Base-by-base conservation (phyloP, 2,888 invertebrate genomes). In the Ecdyonurus torrentis region DNA sequence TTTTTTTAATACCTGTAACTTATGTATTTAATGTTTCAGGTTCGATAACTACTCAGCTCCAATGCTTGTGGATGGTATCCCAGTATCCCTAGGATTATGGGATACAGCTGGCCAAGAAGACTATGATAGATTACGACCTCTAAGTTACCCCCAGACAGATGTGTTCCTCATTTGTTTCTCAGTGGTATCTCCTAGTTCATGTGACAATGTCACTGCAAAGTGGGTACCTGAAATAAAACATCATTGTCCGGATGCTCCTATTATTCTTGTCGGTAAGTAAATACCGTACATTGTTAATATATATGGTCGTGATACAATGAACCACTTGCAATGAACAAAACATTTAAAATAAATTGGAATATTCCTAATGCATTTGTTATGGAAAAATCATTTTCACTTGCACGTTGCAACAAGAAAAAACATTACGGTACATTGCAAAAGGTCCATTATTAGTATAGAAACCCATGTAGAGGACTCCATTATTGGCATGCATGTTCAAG, bases 181-280 rank as follows among this genome's bases (percentile, higher is more conserved):
- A 78, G 95, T 99, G 69, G 96, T 98, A 70, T 95, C 96, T 76
- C 98, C 98, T 67, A 96, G 97, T 62, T 98, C 98, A 61, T 98
- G 96, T 81, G 98, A 98, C 81, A 99, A 98, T 83, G 96, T 99
- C 67, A 93, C 93, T 72, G 95, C 95, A 69, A 99, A 99, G 81
- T 99, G 98, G 99, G 95, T 95, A 78, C 98, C 98, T 68, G 99
- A 99, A 84, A 96, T 99, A 71, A 95, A 97, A 79, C 98, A 99
- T 78, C 98, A 99, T 76, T 99, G 98, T 81, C 97, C 98, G 66
- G 97, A 98, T 80, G 96, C 97, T 68, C 98, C 98, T 66, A 94
- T 99, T 77, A 91, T 99, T 75, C 84, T 99, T 78, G 96, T 98
- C 76, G 97, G 97, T 91, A 76, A 79, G 86, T 75, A 7, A 15